Conservation (phyloP, 2,888 invertebrate species). For the Doris montereyensis region DNA sequence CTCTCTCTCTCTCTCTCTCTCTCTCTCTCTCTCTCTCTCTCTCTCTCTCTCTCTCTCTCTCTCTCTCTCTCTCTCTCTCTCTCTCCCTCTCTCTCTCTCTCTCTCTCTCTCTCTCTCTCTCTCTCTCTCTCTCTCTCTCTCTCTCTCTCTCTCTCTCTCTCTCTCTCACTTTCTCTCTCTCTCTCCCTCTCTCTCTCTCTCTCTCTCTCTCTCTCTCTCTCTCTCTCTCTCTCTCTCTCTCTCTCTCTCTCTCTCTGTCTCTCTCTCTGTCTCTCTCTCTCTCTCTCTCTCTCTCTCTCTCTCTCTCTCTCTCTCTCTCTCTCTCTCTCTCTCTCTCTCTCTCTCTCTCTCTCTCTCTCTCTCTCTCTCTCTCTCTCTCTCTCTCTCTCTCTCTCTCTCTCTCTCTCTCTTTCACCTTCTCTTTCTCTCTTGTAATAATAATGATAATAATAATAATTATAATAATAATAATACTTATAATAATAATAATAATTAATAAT, state of each 20-base stretch:
- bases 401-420: neutral
- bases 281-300: neutral
- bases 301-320: neutral
- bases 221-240: too few species aligned
- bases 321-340: neutral
- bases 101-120: too few species aligned
- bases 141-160: too few species aligned
- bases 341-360: neutral
- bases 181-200: too few species aligned
- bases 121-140: too few species aligned
- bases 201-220: too few species aligned
- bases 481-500: neutral
- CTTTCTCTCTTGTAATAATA: neutral
- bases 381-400: conserved; percentile 3
- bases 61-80: too few species aligned
- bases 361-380: neutral
- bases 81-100: too few species aligned
- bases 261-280: conserved; percentile 21
- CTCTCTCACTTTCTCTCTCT: too few species aligned
- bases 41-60: too few species aligned
- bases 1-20: too few species aligned
- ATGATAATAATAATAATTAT: neutral
- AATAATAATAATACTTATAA: neutral
- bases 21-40: too few species aligned
- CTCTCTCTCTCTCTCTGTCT: neutral